Conservation (phyloP, 2,113 vertebrate species). For the Perca flavescens region DNA sequence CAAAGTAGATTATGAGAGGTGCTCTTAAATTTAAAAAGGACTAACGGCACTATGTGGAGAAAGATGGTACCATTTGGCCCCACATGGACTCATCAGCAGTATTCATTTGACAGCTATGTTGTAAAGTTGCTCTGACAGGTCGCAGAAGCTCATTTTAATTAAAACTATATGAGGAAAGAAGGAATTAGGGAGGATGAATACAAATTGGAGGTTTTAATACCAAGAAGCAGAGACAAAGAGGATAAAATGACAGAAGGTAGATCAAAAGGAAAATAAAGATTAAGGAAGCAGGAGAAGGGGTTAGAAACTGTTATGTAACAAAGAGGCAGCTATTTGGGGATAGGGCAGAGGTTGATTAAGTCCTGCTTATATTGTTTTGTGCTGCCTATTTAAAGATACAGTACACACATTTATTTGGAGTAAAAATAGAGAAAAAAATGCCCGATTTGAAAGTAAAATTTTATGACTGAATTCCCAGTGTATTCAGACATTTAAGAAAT, state of each 20-base stretch:
- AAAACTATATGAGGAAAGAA: conserved; percentile 13
- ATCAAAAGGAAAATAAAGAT: conserved; percentile 36
- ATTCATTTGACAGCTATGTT: neutral
- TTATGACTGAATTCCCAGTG: neutral
- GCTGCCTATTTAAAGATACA: conserved; percentile 16
- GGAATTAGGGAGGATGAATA: neutral
- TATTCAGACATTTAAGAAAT: too few species aligned
- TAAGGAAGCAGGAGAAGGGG: conserved; percentile 1
- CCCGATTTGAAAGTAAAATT: neutral
- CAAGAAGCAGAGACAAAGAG: neutral
- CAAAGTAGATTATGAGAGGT: neutral
- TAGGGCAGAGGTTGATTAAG: neutral
- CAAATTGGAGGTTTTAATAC: conserved; percentile 6
- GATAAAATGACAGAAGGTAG: conserved; percentile 10
- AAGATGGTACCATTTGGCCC: neutral
- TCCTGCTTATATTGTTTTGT: neutral
- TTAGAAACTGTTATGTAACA: conserved; percentile 35
- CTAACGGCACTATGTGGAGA: neutral
- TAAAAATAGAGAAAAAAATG: too few species aligned
- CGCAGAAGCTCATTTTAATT: conserved; percentile 11
- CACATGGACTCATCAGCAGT: neutral
- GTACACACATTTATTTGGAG: neutral
- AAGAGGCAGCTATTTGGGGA: conserved; percentile 24
- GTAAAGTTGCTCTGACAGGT: neutral
- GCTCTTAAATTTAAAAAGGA: neutral